Evolutionary conservation across 2,888 invertebrate species (phyloP).

Genomic region (Zaprionus bogoriensis): DNA sequence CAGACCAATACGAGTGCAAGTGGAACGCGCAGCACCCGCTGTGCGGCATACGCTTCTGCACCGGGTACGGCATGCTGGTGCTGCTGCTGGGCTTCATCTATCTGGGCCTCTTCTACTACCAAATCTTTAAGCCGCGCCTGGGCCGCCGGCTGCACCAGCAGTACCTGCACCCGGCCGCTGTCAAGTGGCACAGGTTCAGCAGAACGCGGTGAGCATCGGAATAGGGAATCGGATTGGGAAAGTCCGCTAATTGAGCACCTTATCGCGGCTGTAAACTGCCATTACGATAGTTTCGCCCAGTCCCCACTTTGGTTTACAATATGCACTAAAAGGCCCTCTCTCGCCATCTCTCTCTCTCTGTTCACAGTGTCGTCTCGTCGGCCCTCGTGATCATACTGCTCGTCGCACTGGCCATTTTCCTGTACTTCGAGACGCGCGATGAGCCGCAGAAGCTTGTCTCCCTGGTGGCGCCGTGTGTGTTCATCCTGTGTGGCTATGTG

Average conservation of each 20-base stretch:
- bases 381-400: slow-evolving; percentile 83
- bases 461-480: slow-evolving; percentile 86
- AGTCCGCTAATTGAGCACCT: not conserved
- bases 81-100: slow-evolving; percentile 86
- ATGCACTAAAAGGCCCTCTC: too few species aligned
- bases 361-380: slow-evolving; percentile 84
- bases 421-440: slow-evolving; percentile 86
- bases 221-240: not conserved
- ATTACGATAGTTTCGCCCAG: too few species aligned
- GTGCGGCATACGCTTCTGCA: slow-evolving; percentile 84
- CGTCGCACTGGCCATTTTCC: slow-evolving; percentile 84
- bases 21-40: slow-evolving; percentile 22
- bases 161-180: slow-evolving; percentile 59
- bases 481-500: slow-evolving; percentile 86
- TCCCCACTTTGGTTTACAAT: not conserved
- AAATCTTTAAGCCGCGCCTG: slow-evolving; percentile 85
- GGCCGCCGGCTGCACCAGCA: slow-evolving; percentile 57
- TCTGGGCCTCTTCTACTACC: slow-evolving; percentile 86
- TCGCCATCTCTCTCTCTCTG: not conserved
- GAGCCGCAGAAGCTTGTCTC: slow-evolving; percentile 87
- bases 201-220: slow-evolving; percentile 65
- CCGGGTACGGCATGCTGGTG: slow-evolving; percentile 89
- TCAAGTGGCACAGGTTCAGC: slow-evolving; percentile 72
- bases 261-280: not conserved
- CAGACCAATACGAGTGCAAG: slow-evolving; percentile 42